Base-by-base conservation (phyloP, 2,888 invertebrate genomes). In the Hypolimnas misippus region DNA sequence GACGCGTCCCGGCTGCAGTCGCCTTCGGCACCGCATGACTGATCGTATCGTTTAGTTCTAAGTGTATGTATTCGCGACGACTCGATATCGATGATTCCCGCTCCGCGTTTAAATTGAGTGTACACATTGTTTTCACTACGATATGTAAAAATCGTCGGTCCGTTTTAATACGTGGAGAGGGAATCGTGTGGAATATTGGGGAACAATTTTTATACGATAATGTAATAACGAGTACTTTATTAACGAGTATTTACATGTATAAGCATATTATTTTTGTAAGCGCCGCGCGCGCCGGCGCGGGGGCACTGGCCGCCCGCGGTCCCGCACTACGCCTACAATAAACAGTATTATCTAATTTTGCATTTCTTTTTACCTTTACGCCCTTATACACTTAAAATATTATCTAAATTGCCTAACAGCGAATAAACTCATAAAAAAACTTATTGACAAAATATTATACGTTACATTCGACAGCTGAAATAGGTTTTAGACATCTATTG, bases 261-360 rank as follows among this genome's bases (percentile, higher is more conserved):
- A 51, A 63, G 59, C 55, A 63, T 63, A 56, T 61, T 66, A 66
- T 66, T 66, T 66, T 66, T 66, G 61, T 66, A 66, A 54, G 61
- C 57, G 57, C 33, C 62, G 55, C 44, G 21, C 12, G 12, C 19
- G 21, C 12, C 44, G 44, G 42, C 10, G 12, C 44, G 44, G 16
- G 40, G 19, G 31, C 52, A 44, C 49, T 51, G 49, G 7, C n/a
- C 46, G 55, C 35, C 50, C 50, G 46, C 54, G 25, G 25, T n/a
- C 21, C 29, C 49, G 49, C 29, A 14, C 29, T 25, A 50, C 61
- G 60, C 33, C 57, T 67, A 69, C 69, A 72, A 70, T 72, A 71
- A 72, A 73, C 73, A 71, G 72, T 73, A 72, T 73, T 70, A 70
- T 56, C 57, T 44, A 35, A 49, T 29, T n/a, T 49, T 8, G 49